A percentile compares a stretch with the other conserved stretches of the same genome.
Conservation (phyloP, 1,140 invertebrate species). For the Helicorthomorpha holstii region DNA sequence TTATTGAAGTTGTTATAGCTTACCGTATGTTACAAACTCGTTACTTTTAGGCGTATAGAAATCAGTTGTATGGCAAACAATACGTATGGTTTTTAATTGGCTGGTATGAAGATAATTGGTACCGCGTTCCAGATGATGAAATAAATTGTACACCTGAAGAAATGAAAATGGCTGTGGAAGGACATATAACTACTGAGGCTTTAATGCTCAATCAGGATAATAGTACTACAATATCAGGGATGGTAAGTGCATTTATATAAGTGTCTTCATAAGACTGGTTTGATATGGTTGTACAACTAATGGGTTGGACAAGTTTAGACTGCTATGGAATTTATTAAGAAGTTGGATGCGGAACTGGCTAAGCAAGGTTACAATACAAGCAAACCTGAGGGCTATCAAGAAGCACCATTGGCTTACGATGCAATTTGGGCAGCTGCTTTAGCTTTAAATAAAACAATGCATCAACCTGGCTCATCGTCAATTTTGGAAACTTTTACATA, state of each 20-base stretch:
- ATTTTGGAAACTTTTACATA: slow-evolving; percentile 98
- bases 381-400: slow-evolving; percentile 88
- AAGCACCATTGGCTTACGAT: slow-evolving; percentile 96
- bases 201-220: slow-evolving; percentile 95
- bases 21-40: neutral
- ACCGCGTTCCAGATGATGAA: slow-evolving; percentile 69
- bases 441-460: slow-evolving; percentile 93
- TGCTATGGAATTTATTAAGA: slow-evolving; percentile 34
- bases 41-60: slow-evolving; percentile 49
- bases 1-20: too few relatives aligned
- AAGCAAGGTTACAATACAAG: slow-evolving; percentile 57
- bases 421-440: slow-evolving; percentile 95
- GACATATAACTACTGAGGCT: slow-evolving; percentile 94
- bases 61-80: slow-evolving; percentile 82
- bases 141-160: slow-evolving; percentile 84
- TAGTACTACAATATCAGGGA: slow-evolving; percentile 79
- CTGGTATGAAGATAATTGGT: slow-evolving; percentile 99
- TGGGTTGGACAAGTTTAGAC: slow-evolving; percentile 30
- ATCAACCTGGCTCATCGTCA: slow-evolving; percentile 52
- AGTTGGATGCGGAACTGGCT: slow-evolving; percentile 58
- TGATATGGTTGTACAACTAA: neutral
- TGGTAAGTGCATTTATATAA: slow-evolving; percentile 32
- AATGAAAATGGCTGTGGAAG: slow-evolving; percentile 84
- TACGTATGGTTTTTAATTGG: slow-evolving; percentile 99
- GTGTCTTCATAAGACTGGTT: neutral